Base-by-base conservation (phyloP, 2,797 vertebrate species). In the Tolypeutes matacus region DNA sequence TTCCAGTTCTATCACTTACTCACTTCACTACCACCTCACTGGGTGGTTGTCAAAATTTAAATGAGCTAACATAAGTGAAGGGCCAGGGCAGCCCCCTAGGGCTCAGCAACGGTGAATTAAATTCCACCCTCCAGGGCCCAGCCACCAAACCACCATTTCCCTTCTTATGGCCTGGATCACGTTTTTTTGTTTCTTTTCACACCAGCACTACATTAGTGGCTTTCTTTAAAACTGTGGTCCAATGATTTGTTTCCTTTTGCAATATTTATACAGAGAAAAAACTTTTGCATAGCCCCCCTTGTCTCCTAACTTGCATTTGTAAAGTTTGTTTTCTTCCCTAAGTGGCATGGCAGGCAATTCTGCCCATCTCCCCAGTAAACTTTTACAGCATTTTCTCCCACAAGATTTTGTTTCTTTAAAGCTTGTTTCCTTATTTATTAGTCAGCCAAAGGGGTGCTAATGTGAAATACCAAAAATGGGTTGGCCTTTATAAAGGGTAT, bases 401-500 rank as follows among this genome's bases (percentile, higher is more conserved):
- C 29, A 29, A n/a, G n/a, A 77, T 58, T 89, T 93, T 70, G 23
- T 87, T 69, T 91, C 42, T 70, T 96, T 92, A 80, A 86, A 62
- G 14, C 65, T 77, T 95, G 25, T 94, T 77, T 85, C 34, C 49
- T 87, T 85, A 85, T 60, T n/a, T n/a, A n/a, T n/a, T n/a, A n/a
- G n/a, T n/a, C n/a, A n/a, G n/a, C n/a, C n/a, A n/a, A n/a, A n/a
- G n/a, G n/a, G n/a, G n/a, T n/a, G n/a, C n/a, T n/a, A n/a, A n/a
- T n/a, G n/a, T n/a, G n/a, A n/a, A n/a, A n/a, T n/a, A n/a, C n/a
- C n/a, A n/a, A n/a, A n/a, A n/a, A n/a, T n/a, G n/a, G n/a, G n/a
- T n/a, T n/a, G n/a, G n/a, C n/a, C n/a, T n/a, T n/a, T n/a, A n/a
- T n/a, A n/a, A n/a, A n/a, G n/a, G n/a, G n/a, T n/a, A n/a, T n/a